These are phyloP conservation scores for Zoanthus solanderi DNA, from an alignment of 92 coral and sea anemone genomes.

Conservation along the genomic window DNA sequence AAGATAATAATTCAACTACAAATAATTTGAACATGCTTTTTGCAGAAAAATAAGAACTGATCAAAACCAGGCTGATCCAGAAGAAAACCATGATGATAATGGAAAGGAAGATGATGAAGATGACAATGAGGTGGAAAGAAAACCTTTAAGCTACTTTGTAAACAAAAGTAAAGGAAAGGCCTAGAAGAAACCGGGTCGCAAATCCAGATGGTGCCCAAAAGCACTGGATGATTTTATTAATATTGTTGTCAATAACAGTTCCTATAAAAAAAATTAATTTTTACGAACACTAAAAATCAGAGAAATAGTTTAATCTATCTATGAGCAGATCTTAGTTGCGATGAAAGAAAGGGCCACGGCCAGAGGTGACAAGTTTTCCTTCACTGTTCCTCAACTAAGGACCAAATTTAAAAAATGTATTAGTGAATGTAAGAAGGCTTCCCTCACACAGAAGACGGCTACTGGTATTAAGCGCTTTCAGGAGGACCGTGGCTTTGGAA, in stretches of 20 bases:
- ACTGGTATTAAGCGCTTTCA: slow-evolving; percentile 65
- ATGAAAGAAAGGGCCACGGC: slow-evolving; percentile 55
- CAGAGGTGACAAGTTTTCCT: slow-evolving; percentile 59
- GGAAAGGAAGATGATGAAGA: slow-evolving; percentile 23
- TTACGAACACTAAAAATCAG: slow-evolving; percentile 69
- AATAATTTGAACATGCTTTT: slow-evolving; percentile 26
- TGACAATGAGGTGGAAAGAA: slow-evolving; percentile 34
- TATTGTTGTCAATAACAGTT: slow-evolving; percentile 47
- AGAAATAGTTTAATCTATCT: slow-evolving; percentile 68
- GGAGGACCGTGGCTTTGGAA: slow-evolving; percentile 52
- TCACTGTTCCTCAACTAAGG: slow-evolving; percentile 50
- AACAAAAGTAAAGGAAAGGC: slow-evolving; percentile 58
- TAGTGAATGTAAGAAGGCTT: slow-evolving; percentile 60
- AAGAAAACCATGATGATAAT: slow-evolving; percentile 30
- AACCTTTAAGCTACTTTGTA: slow-evolving; percentile 40
- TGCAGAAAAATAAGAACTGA: slow-evolving; percentile 21
- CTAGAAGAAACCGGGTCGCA: slow-evolving; percentile 67
- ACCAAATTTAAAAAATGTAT: slow-evolving; percentile 61
- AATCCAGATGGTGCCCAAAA: slow-evolving; percentile 57
- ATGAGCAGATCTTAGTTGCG: slow-evolving; percentile 43
- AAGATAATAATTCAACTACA: slow-evolving; percentile 25
- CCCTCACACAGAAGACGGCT: slow-evolving; percentile 62
- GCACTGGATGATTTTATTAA: slow-evolving; percentile 57
- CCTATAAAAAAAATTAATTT: slow-evolving; percentile 49
- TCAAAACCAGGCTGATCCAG: slow-evolving; percentile 18